Conservation (phyloP, 2,797 vertebrate genomes). For the Psittacula echo region DNA sequence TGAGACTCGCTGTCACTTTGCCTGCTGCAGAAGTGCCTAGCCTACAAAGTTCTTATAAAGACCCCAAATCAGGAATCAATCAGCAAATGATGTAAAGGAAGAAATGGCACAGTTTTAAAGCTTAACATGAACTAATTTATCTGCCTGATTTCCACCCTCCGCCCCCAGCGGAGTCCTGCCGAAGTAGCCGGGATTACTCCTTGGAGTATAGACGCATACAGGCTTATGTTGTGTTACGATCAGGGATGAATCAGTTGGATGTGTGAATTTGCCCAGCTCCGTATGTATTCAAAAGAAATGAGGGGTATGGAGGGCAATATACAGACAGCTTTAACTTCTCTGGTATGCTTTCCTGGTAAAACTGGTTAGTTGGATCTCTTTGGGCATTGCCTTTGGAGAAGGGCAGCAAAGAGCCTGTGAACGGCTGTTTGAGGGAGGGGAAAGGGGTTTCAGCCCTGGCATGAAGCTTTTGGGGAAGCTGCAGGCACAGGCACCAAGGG, state of each 20-base stretch:
- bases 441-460: neutral
- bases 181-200: neutral
- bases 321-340: neutral
- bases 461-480: neutral
- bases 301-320: neutral
- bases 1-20: slow-evolving; percentile 6
- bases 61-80: neutral
- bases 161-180: neutral
- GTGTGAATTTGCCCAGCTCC: neutral
- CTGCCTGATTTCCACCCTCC: fast-evolving
- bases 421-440: neutral
- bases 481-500: neutral
- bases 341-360: neutral
- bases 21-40: neutral
- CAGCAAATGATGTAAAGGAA: neutral
- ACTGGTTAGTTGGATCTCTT: neutral
- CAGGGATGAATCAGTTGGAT: neutral
- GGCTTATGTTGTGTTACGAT: neutral
- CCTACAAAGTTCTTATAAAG: neutral
- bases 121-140: neutral
- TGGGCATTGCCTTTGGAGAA: neutral
- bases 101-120: neutral
- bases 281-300: neutral
- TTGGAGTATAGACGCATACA: neutral
- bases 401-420: fast-evolving